Base-by-base conservation (phyloP, 2,888 invertebrate genomes). In the Resseliella maxima region DNA sequence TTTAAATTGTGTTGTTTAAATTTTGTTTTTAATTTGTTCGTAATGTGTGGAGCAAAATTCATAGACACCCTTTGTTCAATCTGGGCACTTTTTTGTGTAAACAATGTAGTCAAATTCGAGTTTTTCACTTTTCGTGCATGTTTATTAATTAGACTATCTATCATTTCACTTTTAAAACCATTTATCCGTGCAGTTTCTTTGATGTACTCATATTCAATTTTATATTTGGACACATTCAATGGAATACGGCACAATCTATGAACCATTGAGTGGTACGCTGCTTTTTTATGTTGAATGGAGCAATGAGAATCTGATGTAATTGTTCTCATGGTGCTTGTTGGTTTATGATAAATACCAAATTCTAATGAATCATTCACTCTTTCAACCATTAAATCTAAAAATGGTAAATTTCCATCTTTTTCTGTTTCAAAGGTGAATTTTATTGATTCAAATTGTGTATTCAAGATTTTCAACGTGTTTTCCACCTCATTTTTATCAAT, bases 281-380 rank as follows among this genome's bases (percentile, higher is more conserved):
- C 81, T 3, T 10, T 2, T 81, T 81, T 81, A 24, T 81, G 24
- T 81, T 81, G 81, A 81, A 81, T 81, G 3, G 81, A 27, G 36
- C 81, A 81, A 27, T 18, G 24, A 24, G 81, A 81, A 54, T 54
- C 54, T 5, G 10, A 12, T 54, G 54, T 54, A 5, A 54, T 54
- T 18, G n/a, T n/a, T 54, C 54, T 54, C 18, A n/a, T 54, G 18
- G 54, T 54, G 21, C 21, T 54, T 3, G 54, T 54, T 54, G 18
- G 18, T 54, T 54, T 54, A 21, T 54, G 54, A 21, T n/a, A 54
- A n/a, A 54, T 18, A 10, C 8, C 54, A n/a, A 54, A 3, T 6
- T 54, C 54, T 3, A 54, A 10, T 6, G 21, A 12, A 54, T 54
- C 18, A 54, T 54, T n/a, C 18, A 3, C 18, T 54, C 54, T 18